Evolutionary conservation across 2,797 vertebrate species (phyloP).

Genomic region (Semotilus atromaculatus): DNA sequence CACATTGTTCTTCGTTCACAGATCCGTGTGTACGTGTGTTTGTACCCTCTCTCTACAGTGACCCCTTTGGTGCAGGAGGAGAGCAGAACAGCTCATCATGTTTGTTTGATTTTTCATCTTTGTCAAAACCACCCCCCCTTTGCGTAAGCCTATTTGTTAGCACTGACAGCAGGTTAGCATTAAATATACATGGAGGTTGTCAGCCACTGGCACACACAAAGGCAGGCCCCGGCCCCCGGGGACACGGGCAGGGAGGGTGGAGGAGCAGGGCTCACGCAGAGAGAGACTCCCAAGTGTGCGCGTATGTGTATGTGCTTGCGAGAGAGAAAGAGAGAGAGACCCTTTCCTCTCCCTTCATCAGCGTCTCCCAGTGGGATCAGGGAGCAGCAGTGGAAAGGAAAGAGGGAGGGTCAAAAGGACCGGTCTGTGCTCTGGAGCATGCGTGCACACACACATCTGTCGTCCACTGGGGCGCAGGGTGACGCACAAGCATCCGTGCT

Average conservation of each 20-base stretch:
- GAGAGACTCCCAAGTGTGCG: slow-evolving; percentile 50
- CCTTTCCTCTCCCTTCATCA: slow-evolving; percentile 57
- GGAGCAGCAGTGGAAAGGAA: slow-evolving; percentile 38
- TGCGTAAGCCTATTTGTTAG: slow-evolving; percentile 85
- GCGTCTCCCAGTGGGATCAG: slow-evolving; percentile 47
- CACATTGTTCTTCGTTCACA: slow-evolving; percentile 6
- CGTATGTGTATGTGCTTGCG: slow-evolving; percentile 54
- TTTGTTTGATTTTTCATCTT: slow-evolving; percentile 75
- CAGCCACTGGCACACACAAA: slow-evolving; percentile 82
- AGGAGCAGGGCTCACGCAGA: slow-evolving; percentile 56
- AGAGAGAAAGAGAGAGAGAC: slow-evolving; percentile 52
- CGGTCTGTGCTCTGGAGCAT: slow-evolving; percentile 34
- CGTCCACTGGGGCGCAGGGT: slow-evolving; percentile 77
- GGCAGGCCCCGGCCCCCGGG: slow-evolving; percentile 71
- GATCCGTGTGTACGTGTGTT: slow-evolving; percentile 5
- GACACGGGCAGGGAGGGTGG: slow-evolving; percentile 66
- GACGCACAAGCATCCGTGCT: slow-evolving; percentile 73
- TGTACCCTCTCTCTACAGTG: slow-evolving; percentile 63
- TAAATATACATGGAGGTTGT: slow-evolving; percentile 87
- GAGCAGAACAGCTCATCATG: slow-evolving; percentile 64
- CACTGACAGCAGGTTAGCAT: slow-evolving; percentile 87
- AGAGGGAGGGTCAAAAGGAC: slow-evolving; percentile 48
- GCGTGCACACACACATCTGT: slow-evolving; percentile 68
- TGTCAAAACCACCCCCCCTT: slow-evolving; percentile 60
- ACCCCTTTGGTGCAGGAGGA: slow-evolving; percentile 68